Evolutionary conservation across 2,113 vertebrate genomes (phyloP), one percentile per base, ranked within the genome.

Genomic region (Emydocephalus ijimae): DNA sequence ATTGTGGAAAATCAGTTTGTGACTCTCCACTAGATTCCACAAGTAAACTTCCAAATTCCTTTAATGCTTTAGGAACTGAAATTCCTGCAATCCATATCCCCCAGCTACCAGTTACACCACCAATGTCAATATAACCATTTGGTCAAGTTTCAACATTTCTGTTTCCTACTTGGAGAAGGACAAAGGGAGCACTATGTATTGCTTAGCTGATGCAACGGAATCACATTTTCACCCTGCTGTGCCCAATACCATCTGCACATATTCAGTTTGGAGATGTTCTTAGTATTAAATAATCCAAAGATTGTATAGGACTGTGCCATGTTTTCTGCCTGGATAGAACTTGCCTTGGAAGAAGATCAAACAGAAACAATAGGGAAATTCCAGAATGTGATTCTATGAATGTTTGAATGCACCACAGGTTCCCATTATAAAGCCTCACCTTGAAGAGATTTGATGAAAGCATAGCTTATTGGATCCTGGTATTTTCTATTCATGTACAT

Each of bases 1-100:
- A 98, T 97, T 97, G 96, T 97, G 95, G 97, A 97, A 90, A 97
- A 98, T 98, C 95, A 96, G 97, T 85, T 96, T 98, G 97, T 97
- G 97, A 39, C 34, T 94, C 97, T 96, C 90, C 96, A 97, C 94
- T 95, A 96, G 94, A 92, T 95, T 96, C 91, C 97, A 97, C 96
- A 43, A 43, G 92, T 86, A 95, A 81, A 92, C 85, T 10, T 94
- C 50, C 4, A 81, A 59, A 20, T 56, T 92, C 55, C 24, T 92
- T 50, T 89, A 50, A 21, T 54, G 24, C 90, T 91, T 93, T 90
- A 91, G 45, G 21, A 94, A 90, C 50, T 92, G 90, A 92, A 95
- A 93, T 94, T 24, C 20, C 87, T 94, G 50, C 21, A 91, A 20
- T 87, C 10, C 0, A 93, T 50, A 85, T 93, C 48, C 92, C 15